Conservation (phyloP, 1,140 invertebrate genomes). For the Drosophila baimaii region DNA sequence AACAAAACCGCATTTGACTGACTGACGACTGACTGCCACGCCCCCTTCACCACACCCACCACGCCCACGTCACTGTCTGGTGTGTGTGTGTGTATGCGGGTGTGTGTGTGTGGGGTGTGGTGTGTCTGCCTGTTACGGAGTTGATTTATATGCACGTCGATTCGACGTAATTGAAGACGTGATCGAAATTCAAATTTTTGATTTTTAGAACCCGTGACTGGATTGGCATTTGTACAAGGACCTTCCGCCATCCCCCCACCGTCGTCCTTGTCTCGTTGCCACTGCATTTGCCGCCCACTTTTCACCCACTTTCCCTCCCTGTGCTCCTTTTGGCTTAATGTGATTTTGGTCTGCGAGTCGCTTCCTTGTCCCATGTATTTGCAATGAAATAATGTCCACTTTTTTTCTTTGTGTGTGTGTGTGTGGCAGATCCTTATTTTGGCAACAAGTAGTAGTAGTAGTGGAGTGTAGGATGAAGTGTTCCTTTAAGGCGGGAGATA, state of each 20-base stretch:
- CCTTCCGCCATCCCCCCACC: background rate
- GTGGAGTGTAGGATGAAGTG: background rate
- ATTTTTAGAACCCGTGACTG: constrained; percentile 72
- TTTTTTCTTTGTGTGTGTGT: too few relatives aligned
- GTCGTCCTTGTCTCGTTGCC: background rate
- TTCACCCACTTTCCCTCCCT: constrained; percentile 14
- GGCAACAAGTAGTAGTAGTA: constrained; percentile 56
- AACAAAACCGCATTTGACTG: constrained; percentile 75
- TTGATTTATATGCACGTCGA: constrained; percentile 83
- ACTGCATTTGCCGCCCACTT: background rate
- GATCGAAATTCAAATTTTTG: constrained; percentile 83
- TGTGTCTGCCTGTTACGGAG: constrained; percentile 55
- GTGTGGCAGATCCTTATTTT: constrained; percentile 34
- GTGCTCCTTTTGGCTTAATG: constrained; percentile 58
- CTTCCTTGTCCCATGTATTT: constrained; percentile 28
- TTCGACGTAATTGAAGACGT: constrained; percentile 83
- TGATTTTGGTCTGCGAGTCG: constrained; percentile 66
- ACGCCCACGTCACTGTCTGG: background rate
- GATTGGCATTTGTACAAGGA: constrained; percentile 53
- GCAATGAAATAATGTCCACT: constrained; percentile 56
- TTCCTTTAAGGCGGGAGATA: background rate
- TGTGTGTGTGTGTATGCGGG: background rate
- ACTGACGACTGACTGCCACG: constrained; percentile 62
- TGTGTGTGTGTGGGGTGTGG: constrained; percentile 13
- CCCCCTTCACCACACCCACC: background rate